Conservation (phyloP, 1,140 invertebrate species). For the Dysdera silvatica region DNA sequence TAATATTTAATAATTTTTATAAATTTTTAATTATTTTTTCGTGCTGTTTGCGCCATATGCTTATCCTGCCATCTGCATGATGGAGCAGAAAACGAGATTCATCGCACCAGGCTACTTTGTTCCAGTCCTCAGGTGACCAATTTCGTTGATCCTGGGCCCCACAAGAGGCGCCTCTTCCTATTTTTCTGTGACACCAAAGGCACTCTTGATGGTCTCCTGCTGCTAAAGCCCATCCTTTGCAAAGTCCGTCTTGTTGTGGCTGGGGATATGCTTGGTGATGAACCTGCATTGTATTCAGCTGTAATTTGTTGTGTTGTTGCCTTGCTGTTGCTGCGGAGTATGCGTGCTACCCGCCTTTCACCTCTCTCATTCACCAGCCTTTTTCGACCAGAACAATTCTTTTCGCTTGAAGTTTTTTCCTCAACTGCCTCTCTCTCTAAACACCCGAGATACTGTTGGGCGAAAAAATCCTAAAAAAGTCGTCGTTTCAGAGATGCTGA, state of each 20-base stretch:
- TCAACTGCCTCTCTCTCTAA: too few relatives aligned
- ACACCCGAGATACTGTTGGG: too few relatives aligned
- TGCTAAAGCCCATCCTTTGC: neutral
- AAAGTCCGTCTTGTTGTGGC: neutral
- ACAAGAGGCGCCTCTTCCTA: neutral
- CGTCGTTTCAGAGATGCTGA: too few relatives aligned
- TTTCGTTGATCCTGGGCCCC: conserved; percentile 1
- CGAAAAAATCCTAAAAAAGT: too few relatives aligned
- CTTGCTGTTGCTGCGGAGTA: neutral
- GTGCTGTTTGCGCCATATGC: conserved; percentile 10
- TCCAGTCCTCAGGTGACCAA: conserved; percentile 1
- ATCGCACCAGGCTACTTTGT: conserved; percentile 9
- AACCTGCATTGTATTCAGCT: neutral
- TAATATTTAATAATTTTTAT: too few relatives aligned
- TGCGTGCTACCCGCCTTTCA: neutral
- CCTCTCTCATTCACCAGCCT: neutral
- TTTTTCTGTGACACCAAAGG: neutral
- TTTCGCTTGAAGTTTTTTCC: too few relatives aligned
- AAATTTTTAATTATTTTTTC: too few relatives aligned
- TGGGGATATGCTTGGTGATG: neutral
- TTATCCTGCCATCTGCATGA: conserved; percentile 16
- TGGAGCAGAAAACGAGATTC: conserved; percentile 15
- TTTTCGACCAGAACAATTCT: too few relatives aligned
- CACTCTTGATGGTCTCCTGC: neutral
- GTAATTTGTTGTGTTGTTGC: neutral